Percentiles rank a stretch among this genome's conserved stretches.
phyloP scores from a whole-genome alignment of 1,140 invertebrate species.

The Arion vulgaris region DNA sequence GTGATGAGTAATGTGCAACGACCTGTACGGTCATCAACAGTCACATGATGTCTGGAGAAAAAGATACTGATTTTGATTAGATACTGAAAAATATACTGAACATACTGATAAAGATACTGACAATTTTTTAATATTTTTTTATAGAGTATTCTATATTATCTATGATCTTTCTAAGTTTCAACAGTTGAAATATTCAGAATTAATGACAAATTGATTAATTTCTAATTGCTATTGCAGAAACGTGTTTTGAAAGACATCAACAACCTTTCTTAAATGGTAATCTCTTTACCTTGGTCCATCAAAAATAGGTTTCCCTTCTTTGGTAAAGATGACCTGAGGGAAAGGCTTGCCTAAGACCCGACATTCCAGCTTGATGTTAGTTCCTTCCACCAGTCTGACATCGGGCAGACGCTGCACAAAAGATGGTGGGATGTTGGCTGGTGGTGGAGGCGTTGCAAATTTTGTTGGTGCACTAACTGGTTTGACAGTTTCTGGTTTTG shows the following conservation, averaged over 20 bases:
- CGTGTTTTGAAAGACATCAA: no score
- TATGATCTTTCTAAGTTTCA: no score
- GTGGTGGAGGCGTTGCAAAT: conserved; percentile 45
- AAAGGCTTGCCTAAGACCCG: conserved; percentile 73
- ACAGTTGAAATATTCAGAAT: no score
- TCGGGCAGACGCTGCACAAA: conserved; percentile 77
- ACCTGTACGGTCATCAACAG: conserved; percentile 74
- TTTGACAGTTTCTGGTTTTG: conserved; percentile 14
- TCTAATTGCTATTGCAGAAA: no score
- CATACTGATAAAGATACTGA: no score
- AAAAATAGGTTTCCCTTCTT: conserved; percentile 64
- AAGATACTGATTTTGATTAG: no score
- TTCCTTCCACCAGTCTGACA: conserved; percentile 61
- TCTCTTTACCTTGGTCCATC: conserved; percentile 61
- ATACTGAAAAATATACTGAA: no score
- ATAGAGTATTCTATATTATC: no score
- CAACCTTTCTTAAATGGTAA: no score
- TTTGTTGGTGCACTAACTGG: conserved; percentile 39
- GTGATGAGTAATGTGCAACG: conserved; percentile 89
- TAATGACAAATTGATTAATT: no score
- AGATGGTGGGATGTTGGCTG: conserved; percentile 55
- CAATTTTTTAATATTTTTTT: no score
- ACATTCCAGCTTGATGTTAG: conserved; percentile 71
- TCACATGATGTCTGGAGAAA: conserved; percentile 61
- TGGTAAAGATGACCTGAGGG: conserved; percentile 73